phyloP scores from a whole-genome alignment of 1,140 invertebrate genomes.

The Drosophila trapezifrons region DNA sequence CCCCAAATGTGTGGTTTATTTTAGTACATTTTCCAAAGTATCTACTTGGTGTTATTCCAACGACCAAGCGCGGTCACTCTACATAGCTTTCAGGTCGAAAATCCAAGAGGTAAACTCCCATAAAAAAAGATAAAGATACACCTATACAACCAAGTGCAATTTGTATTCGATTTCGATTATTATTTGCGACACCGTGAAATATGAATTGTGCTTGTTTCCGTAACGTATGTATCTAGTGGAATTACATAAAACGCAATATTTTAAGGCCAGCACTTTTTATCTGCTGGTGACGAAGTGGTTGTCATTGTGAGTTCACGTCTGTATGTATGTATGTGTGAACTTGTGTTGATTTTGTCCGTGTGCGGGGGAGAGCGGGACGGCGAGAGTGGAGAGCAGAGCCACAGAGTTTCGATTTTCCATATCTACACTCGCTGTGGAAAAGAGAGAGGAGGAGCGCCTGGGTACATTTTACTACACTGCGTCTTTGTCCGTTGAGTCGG shows the following conservation, averaged over 20 bases:
- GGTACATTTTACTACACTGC: constrained; percentile 68
- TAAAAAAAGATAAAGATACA: constrained; percentile 56
- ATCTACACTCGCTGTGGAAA: constrained; percentile 60
- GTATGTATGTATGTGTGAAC: constrained; percentile 59
- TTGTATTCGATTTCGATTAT: constrained; percentile 43
- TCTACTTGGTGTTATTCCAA: neutral
- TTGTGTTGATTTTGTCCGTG: constrained; percentile 72
- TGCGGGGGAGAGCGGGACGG: constrained; percentile 39
- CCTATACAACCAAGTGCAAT: constrained; percentile 53
- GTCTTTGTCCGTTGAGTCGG: constrained; percentile 71
- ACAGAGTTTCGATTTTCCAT: constrained; percentile 78
- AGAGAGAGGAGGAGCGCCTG: constrained; percentile 48
- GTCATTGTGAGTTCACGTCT: constrained; percentile 70
- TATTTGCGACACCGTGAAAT: constrained; percentile 39
- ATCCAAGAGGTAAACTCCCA: constrained; percentile 57
- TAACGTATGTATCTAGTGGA: constrained; percentile 62
- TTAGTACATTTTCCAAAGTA: neutral
- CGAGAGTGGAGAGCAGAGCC: constrained; percentile 48
- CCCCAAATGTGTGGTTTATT: neutral
- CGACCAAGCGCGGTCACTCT: constrained; percentile 11
- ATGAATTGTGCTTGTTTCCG: constrained; percentile 58
- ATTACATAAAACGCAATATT: constrained; percentile 77
- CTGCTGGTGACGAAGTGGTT: constrained; percentile 79
- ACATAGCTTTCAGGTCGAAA: constrained; percentile 34
- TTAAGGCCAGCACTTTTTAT: constrained; percentile 72